phyloP scores from a whole-genome alignment of 2,888 invertebrate genomes.

The Caenorhabditis auriculariae region DNA sequence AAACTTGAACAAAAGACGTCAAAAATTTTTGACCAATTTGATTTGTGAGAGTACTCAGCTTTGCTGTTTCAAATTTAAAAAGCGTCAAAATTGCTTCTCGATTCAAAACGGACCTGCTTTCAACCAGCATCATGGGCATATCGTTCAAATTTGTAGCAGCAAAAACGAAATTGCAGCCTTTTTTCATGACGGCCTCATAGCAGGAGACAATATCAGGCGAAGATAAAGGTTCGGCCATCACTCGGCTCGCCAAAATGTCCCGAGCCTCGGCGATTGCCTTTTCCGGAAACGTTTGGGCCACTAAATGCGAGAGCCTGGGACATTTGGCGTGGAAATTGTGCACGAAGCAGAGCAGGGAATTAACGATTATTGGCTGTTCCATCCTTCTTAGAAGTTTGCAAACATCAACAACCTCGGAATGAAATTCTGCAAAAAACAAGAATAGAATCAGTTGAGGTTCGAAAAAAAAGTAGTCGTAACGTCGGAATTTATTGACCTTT shows the following conservation, averaged over 20 bases:
- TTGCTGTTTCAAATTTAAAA: too few species aligned
- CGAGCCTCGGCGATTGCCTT: constrained; percentile 6
- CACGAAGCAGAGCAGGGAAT: constrained; percentile 54
- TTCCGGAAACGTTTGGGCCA: constrained; percentile 9
- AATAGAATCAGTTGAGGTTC: too few species aligned
- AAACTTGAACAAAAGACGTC: too few species aligned
- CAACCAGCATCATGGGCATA: constrained; percentile 30
- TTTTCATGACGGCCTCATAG: background rate
- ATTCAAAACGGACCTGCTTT: background rate
- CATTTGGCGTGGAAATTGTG: constrained; percentile 24
- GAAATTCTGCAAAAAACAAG: too few species aligned
- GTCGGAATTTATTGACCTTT: too few species aligned
- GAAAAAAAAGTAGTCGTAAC: too few species aligned
- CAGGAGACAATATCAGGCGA: background rate
- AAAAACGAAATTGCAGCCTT: constrained; percentile 32
- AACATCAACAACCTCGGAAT: too few species aligned
- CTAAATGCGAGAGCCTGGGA: constrained; percentile 5
- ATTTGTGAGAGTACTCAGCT: too few species aligned
- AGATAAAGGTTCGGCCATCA: background rate
- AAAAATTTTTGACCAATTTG: too few species aligned
- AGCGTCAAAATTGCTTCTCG: background rate
- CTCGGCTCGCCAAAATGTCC: background rate
- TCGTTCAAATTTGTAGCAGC: constrained; percentile 42
- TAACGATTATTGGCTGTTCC: constrained; percentile 21
- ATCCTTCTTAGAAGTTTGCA: too few species aligned